These are phyloP conservation scores for Caracal caracal DNA, from an alignment of 2,113 vertebrate species.

Conservation along the genomic window DNA sequence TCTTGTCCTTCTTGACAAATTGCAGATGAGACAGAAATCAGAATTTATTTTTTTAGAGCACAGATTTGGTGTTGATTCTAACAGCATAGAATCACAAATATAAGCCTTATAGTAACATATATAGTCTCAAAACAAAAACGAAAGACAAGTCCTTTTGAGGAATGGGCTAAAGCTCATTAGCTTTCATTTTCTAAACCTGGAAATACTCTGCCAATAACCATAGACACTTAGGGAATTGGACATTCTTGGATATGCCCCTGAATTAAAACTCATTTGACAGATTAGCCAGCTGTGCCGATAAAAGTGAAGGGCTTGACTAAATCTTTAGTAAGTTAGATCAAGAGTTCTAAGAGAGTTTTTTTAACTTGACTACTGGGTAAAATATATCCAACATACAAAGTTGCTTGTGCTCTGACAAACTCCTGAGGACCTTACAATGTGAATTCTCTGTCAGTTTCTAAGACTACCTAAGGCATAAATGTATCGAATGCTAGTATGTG, in stretches of 20 bases:
- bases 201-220: neutral
- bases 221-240: neutral
- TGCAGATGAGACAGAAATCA: neutral
- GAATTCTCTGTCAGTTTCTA: neutral
- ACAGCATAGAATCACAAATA: neutral
- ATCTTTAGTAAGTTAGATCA: neutral
- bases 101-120: neutral
- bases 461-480: neutral
- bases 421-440: rapidly evolving
- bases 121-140: neutral
- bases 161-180: neutral
- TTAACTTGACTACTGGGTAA: neutral
- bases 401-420: neutral
- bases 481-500: neutral
- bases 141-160: neutral
- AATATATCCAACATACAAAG: too few species aligned
- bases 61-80: neutral
- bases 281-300: neutral
- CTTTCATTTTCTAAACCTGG: neutral
- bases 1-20: neutral
- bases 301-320: neutral
- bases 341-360: neutral
- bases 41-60: neutral
- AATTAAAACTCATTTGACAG: neutral
- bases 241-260: neutral